Evolutionary conservation across 2,797 vertebrate species (phyloP).

Genomic region (Ambastaia sidthimunki): DNA sequence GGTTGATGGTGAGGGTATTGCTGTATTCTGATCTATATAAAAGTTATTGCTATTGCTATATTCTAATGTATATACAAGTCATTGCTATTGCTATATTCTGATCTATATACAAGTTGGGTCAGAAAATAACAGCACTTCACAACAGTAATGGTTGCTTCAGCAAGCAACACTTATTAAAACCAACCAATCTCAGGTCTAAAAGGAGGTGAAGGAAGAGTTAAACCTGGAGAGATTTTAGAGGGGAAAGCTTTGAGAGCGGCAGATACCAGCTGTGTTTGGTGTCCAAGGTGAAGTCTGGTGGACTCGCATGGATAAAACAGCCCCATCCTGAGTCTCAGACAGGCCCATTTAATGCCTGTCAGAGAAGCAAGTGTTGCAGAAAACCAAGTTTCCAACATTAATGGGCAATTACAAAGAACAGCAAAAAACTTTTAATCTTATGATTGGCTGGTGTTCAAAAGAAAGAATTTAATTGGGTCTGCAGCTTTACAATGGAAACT

Average conservation of each 20-base stretch:
- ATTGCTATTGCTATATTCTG: too few relatives aligned
- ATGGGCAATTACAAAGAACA: constrained; percentile 31
- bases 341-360: constrained; percentile 7
- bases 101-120: too few relatives aligned
- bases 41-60: too few relatives aligned
- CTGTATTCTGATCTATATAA: too few relatives aligned
- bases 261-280: not conserved
- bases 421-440: constrained; percentile 12
- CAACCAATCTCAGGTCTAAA: not conserved
- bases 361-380: constrained; percentile 13
- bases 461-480: constrained; percentile 11
- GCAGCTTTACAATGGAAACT: constrained; percentile 19
- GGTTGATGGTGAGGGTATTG: not conserved
- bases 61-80: too few relatives aligned
- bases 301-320: not conserved
- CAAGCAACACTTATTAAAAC: not conserved
- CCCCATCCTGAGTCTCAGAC: not conserved
- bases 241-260: not conserved
- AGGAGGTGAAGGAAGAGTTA: not conserved
- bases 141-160: not conserved
- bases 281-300: constrained; percentile 7
- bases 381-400: constrained; percentile 11
- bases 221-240: not conserved
- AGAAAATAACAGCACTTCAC: too few relatives aligned
- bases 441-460: not conserved